Conservation (phyloP, 2,797 vertebrate species). For the Myoxocephalus aenaeus region DNA sequence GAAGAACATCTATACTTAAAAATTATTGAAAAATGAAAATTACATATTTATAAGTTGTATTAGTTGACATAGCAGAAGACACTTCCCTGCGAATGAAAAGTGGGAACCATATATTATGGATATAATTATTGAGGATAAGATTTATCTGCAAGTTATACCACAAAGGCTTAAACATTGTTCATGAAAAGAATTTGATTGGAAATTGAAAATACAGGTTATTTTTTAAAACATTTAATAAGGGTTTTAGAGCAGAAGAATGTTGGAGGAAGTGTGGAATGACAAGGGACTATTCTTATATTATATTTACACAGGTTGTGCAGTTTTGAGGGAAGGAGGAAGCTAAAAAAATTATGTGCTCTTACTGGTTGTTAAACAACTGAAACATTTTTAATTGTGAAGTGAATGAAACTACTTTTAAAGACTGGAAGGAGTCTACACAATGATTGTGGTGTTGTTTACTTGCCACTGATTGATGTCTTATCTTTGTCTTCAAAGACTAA, state of each 20-base stretch:
- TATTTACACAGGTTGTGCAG: background rate
- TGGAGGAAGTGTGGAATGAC: background rate
- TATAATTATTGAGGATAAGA: background rate
- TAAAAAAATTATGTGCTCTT: background rate
- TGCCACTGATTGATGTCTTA: background rate
- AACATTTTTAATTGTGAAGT: background rate
- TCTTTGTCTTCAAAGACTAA: background rate
- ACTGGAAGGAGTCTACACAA: background rate
- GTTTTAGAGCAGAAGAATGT: background rate
- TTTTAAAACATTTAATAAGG: background rate
- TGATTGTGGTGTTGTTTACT: background rate
- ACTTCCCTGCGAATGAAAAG: background rate
- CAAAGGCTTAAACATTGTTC: background rate
- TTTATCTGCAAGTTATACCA: background rate
- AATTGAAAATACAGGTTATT: background rate
- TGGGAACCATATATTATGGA: background rate
- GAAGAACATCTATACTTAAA: background rate
- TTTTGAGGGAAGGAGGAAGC: background rate
- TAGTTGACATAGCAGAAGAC: background rate
- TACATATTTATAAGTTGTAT: background rate
- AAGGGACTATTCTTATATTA: background rate
- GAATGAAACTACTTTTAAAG: background rate
- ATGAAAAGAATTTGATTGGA: background rate
- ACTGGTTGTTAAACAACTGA: background rate
- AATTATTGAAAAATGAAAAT: background rate